These are phyloP conservation scores for Acholoe squamosa DNA, from an alignment of 2,888 invertebrate species.

Conservation along the genomic window DNA sequence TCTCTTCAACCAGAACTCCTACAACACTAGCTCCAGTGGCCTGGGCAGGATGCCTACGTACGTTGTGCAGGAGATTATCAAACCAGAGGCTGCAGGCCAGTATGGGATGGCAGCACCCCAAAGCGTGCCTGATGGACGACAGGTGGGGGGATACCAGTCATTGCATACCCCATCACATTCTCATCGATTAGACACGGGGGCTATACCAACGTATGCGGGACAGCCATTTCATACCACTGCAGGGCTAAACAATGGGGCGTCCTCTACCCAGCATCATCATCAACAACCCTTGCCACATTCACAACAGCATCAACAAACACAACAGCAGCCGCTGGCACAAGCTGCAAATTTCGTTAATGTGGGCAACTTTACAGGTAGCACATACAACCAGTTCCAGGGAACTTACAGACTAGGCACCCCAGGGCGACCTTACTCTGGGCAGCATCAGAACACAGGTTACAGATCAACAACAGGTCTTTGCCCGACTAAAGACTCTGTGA, in stretches of 20 bases:
- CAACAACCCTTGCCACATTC: background rate
- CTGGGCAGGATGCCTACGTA: constrained; percentile 42
- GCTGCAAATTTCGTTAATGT: constrained; percentile 43
- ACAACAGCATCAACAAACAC: constrained; percentile 13
- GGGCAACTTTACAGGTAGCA: background rate
- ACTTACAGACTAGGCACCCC: background rate
- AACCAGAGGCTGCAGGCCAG: constrained; percentile 30
- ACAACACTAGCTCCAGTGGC: background rate
- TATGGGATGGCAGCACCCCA: constrained; percentile 34
- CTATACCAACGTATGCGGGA: background rate
- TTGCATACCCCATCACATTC: background rate
- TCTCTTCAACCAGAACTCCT: constrained; percentile 5
- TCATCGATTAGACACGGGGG: constrained; percentile 20
- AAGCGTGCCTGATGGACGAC: background rate
- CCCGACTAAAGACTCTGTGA: background rate
- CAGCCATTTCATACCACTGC: background rate
- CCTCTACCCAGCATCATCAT: constrained; percentile 25
- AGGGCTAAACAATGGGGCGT: background rate
- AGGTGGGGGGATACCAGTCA: constrained; percentile 42
- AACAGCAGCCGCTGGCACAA: constrained; percentile 29
- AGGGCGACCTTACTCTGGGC: background rate
- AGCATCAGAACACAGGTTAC: background rate
- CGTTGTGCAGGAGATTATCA: constrained; percentile 52
- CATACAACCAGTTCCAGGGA: constrained; percentile 36
- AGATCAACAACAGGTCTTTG: background rate